Percentiles rank a stretch among this genome's conserved stretches.
Conservation (phyloP, 2,113 vertebrate genomes). For the Thamnophis sirtalis region DNA sequence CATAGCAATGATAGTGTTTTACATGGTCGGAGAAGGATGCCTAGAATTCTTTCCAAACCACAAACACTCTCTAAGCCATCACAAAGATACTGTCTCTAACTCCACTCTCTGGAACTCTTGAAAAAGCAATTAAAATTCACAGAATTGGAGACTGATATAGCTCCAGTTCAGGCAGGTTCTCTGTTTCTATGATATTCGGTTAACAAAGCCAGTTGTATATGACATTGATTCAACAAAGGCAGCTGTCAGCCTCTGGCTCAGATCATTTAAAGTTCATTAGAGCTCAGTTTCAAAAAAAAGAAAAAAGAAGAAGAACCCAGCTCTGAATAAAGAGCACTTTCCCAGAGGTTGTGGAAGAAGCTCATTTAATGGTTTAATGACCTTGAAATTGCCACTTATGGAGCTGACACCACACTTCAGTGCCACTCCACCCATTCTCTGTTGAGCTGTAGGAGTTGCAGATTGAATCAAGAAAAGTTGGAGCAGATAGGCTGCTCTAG, state of each 20-base stretch:
- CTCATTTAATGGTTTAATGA: slow-evolving; percentile 24
- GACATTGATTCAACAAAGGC: slow-evolving; percentile 50
- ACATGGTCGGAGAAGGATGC: slow-evolving; percentile 62
- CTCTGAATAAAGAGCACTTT: slow-evolving; percentile 18
- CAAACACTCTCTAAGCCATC: slow-evolving; percentile 57
- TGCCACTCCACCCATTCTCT: background rate
- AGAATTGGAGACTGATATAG: slow-evolving; percentile 46
- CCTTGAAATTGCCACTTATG: slow-evolving; percentile 23
- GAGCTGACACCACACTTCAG: background rate
- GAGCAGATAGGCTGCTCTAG: background rate
- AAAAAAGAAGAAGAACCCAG: background rate
- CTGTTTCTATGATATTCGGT: slow-evolving; percentile 47
- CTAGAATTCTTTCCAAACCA: slow-evolving; percentile 72
- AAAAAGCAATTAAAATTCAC: slow-evolving; percentile 52
- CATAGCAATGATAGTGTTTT: slow-evolving; percentile 53
- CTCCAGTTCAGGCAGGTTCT: slow-evolving; percentile 22
- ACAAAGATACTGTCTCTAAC: slow-evolving; percentile 52
- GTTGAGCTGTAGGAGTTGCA: background rate
- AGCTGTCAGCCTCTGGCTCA: slow-evolving; percentile 41
- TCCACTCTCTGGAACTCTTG: slow-evolving; percentile 52
- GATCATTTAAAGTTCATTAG: slow-evolving; percentile 60
- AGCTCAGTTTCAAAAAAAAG: slow-evolving; percentile 25
- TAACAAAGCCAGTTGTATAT: slow-evolving; percentile 47
- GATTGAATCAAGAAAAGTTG: background rate
- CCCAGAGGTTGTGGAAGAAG: slow-evolving; percentile 24